phyloP scores from a whole-genome alignment of 2,888 invertebrate species.

The Conchocele bisecta region DNA sequence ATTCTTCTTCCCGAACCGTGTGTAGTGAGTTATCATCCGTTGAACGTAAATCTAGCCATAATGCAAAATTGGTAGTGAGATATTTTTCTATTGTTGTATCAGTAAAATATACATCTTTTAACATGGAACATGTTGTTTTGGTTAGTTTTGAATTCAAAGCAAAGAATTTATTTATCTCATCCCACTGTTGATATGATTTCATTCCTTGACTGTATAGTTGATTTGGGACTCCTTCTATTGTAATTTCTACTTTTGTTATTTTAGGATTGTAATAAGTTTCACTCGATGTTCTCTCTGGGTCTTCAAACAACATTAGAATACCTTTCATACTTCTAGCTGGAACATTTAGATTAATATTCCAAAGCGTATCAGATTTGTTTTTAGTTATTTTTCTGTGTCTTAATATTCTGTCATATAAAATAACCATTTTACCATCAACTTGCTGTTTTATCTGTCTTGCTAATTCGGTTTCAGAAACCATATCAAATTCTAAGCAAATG shows the following conservation, averaged over 20 bases:
- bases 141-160: constrained; percentile 7
- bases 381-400: constrained; percentile 5
- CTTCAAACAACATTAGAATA: constrained; percentile 53
- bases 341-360: constrained; percentile 54
- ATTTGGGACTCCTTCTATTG: constrained; percentile 53
- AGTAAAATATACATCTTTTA: constrained; percentile 24
- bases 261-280: constrained; percentile 49
- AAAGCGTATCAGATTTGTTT: constrained; percentile 49
- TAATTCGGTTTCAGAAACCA: constrained; percentile 29
- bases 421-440: background rate
- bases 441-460: constrained; percentile 24
- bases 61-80: constrained; percentile 25
- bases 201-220: constrained; percentile 56
- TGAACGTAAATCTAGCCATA: constrained; percentile 44
- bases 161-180: constrained; percentile 50
- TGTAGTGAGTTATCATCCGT: constrained; percentile 42
- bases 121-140: constrained; percentile 15
- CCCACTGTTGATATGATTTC: constrained; percentile 54
- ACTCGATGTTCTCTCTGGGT: constrained; percentile 17
- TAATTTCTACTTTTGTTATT: constrained; percentile 50
- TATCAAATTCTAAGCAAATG: constrained; percentile 44
- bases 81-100: constrained; percentile 29
- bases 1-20: constrained; percentile 47
- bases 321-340: constrained; percentile 55
- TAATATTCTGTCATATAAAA: too few species aligned